These are phyloP conservation scores for Valencia hispanica DNA, from an alignment of 2,797 vertebrate genomes.

Conservation along the genomic window DNA sequence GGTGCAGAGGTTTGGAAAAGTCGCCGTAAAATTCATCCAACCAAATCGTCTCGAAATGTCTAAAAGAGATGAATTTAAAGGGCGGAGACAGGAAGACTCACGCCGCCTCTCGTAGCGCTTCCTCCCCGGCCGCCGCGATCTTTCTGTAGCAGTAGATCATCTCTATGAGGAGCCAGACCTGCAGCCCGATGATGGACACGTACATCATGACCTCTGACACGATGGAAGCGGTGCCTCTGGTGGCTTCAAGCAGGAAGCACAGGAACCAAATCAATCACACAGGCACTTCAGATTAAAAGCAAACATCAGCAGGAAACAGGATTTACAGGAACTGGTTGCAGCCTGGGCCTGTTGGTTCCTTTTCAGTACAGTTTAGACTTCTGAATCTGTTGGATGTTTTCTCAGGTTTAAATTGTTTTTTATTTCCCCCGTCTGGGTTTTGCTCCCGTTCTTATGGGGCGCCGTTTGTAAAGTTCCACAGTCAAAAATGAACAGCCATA, in stretches of 20 bases:
- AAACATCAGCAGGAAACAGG: too few species aligned
- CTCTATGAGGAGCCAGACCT: conserved; percentile 93
- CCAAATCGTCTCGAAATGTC: background rate
- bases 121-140: conserved; percentile 88
- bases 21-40: background rate
- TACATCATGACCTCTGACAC: conserved; percentile 97
- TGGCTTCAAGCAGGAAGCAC: conserved; percentile 71
- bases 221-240: conserved; percentile 89
- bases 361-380: too few species aligned
- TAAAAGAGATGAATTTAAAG: background rate
- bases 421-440: too few species aligned
- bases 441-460: too few species aligned
- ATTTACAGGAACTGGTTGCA: background rate
- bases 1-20: too few species aligned
- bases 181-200: conserved; percentile 91
- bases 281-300: too few species aligned
- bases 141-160: conserved; percentile 96
- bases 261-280: conserved; percentile 10
- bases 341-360: too few species aligned
- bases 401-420: too few species aligned
- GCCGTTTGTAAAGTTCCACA: too few species aligned
- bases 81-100: conserved; percentile 67
- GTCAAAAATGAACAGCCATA: too few species aligned
- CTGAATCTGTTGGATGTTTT: too few species aligned
- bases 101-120: conserved; percentile 90